Evolutionary conservation across 2,888 invertebrate species (phyloP).

Genomic region (Anagyrus pseudococci): DNA sequence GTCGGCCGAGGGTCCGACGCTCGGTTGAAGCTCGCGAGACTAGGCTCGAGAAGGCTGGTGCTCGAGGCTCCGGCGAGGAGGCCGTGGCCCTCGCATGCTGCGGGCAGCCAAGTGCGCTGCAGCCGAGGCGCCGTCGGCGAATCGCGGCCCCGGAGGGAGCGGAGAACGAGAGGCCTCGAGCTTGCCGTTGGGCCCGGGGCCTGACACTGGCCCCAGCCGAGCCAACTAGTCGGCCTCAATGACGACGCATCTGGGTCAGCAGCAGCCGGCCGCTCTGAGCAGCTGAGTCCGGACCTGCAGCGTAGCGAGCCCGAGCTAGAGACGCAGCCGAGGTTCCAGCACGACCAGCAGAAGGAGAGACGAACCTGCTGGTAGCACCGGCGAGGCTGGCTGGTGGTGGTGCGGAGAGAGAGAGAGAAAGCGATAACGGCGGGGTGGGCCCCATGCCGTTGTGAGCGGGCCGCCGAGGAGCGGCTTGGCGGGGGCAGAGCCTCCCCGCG

Average conservation of each 20-base stretch:
- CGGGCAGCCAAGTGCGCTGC: too few relatives aligned
- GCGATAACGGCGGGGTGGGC: slow-evolving; percentile 36
- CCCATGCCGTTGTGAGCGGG: slow-evolving; percentile 59
- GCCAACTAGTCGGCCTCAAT: background rate
- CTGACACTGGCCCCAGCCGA: too few relatives aligned
- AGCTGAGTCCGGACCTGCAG: background rate
- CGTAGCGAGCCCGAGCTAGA: background rate
- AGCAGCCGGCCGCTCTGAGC: background rate
- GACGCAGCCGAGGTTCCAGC: background rate
- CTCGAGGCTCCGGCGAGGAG: too few relatives aligned
- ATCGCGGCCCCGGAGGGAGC: background rate
- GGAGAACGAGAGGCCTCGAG: background rate
- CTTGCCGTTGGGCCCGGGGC: background rate
- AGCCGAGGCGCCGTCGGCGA: too few relatives aligned
- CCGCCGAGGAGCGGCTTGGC: slow-evolving; percentile 48
- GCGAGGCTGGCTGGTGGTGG: background rate
- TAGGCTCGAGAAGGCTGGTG: too few relatives aligned
- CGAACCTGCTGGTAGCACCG: background rate
- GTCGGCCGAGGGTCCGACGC: background rate
- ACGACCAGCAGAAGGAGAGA: background rate
- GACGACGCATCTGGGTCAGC: background rate
- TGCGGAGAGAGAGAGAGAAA: background rate
- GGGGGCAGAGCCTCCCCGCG: slow-evolving; percentile 27
- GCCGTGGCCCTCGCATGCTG: too few relatives aligned
- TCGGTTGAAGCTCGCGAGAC: slow-evolving; percentile 2